A percentile compares a stretch with the other conserved stretches of the same genome.
phyloP scores from a whole-genome alignment of 2,888 invertebrate species.

The Sipha maydis region DNA sequence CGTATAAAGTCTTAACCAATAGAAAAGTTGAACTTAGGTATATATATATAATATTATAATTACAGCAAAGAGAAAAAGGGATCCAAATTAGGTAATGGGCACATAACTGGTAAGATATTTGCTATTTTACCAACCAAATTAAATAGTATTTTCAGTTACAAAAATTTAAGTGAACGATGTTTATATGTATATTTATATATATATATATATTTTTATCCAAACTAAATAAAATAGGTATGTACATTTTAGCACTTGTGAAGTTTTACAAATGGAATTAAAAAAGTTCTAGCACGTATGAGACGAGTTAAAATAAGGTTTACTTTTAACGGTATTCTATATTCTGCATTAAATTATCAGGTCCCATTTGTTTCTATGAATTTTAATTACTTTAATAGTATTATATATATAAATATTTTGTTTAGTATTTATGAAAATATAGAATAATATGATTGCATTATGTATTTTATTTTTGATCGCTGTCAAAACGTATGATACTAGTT shows the following conservation, averaged over 20 bases:
- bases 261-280: not conserved
- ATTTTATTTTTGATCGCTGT: conserved; percentile 29
- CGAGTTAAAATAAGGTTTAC: not conserved
- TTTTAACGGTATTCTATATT: not conserved
- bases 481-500: conserved; percentile 28
- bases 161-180: not conserved
- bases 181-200: no score
- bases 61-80: no score
- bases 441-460: not conserved
- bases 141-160: no score
- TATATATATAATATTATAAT: no score
- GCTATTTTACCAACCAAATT: no score
- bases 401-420: not conserved
- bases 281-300: not conserved
- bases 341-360: not conserved
- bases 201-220: not conserved
- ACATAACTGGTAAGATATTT: no score
- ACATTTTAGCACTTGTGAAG: not conserved
- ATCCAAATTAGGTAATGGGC: no score
- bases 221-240: not conserved
- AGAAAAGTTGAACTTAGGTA: no score
- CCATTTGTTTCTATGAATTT: not conserved
- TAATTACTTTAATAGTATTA: not conserved
- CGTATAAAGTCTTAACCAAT: no score
- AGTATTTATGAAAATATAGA: conserved; percentile 1